phyloP scores from a whole-genome alignment of 2,113 vertebrate species.

The Corythaixoides concolor region DNA sequence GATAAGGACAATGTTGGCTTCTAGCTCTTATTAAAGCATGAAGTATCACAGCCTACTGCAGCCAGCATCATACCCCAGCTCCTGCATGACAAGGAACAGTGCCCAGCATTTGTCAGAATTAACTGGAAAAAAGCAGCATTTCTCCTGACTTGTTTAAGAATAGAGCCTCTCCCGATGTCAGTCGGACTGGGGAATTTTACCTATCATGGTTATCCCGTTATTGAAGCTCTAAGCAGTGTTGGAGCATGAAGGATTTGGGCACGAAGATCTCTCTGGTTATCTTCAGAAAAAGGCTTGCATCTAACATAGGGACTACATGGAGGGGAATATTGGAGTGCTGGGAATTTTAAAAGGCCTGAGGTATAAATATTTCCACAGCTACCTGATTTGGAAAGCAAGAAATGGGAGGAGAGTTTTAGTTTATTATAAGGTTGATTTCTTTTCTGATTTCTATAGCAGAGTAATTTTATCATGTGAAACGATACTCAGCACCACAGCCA shows the following conservation, averaged over 20 bases:
- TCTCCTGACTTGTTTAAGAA: neutral
- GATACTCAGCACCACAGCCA: neutral
- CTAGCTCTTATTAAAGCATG: neutral
- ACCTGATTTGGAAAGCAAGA: conserved; percentile 8
- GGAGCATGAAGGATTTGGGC: neutral
- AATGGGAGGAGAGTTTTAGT: neutral
- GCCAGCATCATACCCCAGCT: neutral
- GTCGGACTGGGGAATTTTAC: neutral
- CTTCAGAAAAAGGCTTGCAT: neutral
- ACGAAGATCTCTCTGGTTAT: neutral
- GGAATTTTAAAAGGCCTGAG: neutral
- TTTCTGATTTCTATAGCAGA: neutral
- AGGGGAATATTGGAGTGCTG: neutral
- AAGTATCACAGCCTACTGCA: neutral
- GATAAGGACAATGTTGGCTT: neutral
- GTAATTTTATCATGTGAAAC: neutral
- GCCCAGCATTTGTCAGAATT: neutral
- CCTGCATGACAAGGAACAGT: neutral
- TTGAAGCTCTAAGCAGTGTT: neutral
- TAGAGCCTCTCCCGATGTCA: neutral
- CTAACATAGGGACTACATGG: neutral
- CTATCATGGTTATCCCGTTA: neutral
- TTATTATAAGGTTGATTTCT: neutral
- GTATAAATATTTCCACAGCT: neutral
- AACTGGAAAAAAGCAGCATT: neutral